A percentile compares a stretch with the other conserved stretches of the same genome.
Evolutionary conservation across 2,113 vertebrate genomes (phyloP).

Genomic region (Paralichthys olivaceus): DNA sequence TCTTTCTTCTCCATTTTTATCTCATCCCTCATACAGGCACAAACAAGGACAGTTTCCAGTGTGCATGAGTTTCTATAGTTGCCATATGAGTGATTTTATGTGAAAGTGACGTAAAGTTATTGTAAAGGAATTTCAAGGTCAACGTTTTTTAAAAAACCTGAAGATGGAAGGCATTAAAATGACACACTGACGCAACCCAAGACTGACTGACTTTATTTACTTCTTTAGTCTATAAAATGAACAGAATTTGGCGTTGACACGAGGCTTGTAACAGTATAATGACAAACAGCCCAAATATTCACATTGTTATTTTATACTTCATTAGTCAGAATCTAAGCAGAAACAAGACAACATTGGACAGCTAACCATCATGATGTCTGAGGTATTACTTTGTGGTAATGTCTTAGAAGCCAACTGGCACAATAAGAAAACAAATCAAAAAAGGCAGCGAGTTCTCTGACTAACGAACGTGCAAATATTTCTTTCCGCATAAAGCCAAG

Average conservation of each 20-base stretch:
- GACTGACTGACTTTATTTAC: not conserved
- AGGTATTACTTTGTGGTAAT: not conserved
- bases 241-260: not conserved
- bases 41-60: no score
- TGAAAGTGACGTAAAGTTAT: not conserved
- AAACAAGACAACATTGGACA: not conserved
- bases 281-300: not conserved
- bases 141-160: conserved; percentile 8
- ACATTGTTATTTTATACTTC: not conserved
- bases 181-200: not conserved
- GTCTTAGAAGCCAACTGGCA: not conserved
- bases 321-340: not conserved
- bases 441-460: not conserved
- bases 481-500: not conserved
- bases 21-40: no score
- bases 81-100: not conserved
- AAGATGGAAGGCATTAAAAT: conserved; percentile 12
- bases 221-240: not conserved
- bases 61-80: no score
- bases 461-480: not conserved
- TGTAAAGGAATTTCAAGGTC: not conserved
- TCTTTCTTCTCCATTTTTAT: no score
- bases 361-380: not conserved
- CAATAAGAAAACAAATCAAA: no score
- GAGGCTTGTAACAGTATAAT: no score